Evolutionary conservation across 2,797 vertebrate genomes (phyloP).

Genomic region (Lutjanus campechanus): DNA sequence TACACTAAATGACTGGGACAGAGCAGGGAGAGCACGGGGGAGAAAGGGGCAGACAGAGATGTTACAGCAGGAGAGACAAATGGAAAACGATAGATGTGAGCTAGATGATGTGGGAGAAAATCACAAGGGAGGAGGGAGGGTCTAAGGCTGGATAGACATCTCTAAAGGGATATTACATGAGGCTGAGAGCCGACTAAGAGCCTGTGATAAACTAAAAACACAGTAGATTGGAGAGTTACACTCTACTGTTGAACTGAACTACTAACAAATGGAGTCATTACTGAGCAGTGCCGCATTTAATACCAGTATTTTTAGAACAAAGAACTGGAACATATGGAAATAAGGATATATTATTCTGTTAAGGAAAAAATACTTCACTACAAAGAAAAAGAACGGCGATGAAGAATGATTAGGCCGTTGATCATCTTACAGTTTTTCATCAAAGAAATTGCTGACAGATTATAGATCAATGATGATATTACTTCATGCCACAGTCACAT

Average conservation of each 20-base stretch:
- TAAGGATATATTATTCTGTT: neutral
- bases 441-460: constrained; percentile 27
- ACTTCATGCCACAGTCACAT: constrained; percentile 4
- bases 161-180: constrained; percentile 27
- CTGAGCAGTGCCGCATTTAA: constrained; percentile 1
- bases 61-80: constrained; percentile 73
- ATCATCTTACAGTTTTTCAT: constrained; percentile 9
- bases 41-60: constrained; percentile 72
- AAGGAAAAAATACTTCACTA: neutral
- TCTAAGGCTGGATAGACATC: constrained; percentile 33
- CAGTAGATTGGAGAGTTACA: constrained; percentile 3
- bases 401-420: neutral
- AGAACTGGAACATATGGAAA: constrained; percentile 18
- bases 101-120: constrained; percentile 62
- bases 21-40: constrained; percentile 40
- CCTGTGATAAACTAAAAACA: constrained; percentile 14
- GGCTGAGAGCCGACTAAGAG: constrained; percentile 2
- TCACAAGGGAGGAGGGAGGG: constrained; percentile 40
- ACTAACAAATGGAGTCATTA: constrained; percentile 32
- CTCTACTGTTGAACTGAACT: neutral
- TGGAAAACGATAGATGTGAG: constrained; percentile 69
- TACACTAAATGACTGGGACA: constrained; percentile 74
- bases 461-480: constrained; percentile 15
- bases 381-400: neutral
- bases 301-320: neutral